Base-by-base conservation (phyloP, 2,797 vertebrate genomes). In the Diplodus puntazzo region DNA sequence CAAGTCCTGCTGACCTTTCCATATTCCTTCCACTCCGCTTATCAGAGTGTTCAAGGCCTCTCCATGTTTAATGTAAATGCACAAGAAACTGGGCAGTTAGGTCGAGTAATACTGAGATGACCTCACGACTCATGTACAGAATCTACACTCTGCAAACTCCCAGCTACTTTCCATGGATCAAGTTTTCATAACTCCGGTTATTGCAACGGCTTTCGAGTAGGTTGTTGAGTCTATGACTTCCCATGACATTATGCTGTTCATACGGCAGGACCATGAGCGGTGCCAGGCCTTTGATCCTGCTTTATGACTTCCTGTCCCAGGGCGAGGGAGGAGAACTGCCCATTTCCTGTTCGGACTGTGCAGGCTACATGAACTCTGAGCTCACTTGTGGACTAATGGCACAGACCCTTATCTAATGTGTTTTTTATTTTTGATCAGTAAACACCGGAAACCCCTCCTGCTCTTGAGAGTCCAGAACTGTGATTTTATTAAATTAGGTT, bases 261-360 rank as follows among this genome's bases (percentile, higher is more conserved):
- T 80, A 75, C 76, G 74, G 85, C 80, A 59, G 70, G 23, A 39
- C 60, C 5, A 8, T 75, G 74, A 79, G 61, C 63, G 13, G 66
- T 73, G 83, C 85, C 82, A 82, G 78, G 45, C 69, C 17, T 92
- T 92, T 94, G 88, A 94, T 90, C 75, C 77, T 73, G 64, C 84
- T 88, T 92, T 90, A 91, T 92, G 83, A 88, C 90, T 94, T 94
- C 92, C 90, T 87, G 87, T 91, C 90, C 85, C 80, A 60, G 73
- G 75, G 87, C 69, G 1, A 84, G 73, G 83, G 84, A 79, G 87
- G 76, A 17, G 67, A 88, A 53, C 73, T 57, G 60, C 65, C 84
- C 75, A n/a, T 89, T 92, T 93, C 90, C 89, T 88, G 75, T 61
- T 73, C 21, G 17, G 63, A 72, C 75, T 66, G 53, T 57, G 55